Percentiles rank a stretch among this genome's conserved stretches.
These are phyloP conservation scores for Sminthopsis crassicaudata DNA, from an alignment of 2,113 vertebrate species.

Conservation along the genomic window DNA sequence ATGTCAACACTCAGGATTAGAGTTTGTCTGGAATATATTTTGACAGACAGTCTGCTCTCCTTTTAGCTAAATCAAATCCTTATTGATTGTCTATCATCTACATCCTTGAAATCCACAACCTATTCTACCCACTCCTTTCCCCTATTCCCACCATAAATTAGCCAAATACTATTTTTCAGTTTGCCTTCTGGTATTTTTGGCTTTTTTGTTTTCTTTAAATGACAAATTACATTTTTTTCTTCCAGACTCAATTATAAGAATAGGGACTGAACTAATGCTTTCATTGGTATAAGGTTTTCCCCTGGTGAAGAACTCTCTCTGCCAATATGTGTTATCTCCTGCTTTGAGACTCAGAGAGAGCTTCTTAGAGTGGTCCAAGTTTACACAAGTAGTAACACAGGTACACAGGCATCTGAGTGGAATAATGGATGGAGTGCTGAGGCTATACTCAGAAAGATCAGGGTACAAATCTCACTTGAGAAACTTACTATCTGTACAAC, in stretches of 20 bases:
- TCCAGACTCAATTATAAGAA: background rate
- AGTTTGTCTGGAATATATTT: constrained; percentile 75
- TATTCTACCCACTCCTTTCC: background rate
- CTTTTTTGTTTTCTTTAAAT: background rate
- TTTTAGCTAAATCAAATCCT: background rate
- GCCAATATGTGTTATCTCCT: background rate
- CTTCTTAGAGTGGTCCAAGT: background rate
- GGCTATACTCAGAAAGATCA: background rate
- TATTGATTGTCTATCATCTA: constrained; percentile 39
- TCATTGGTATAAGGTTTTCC: background rate
- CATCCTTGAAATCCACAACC: background rate
- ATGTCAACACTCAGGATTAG: constrained; percentile 70
- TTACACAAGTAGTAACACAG: background rate
- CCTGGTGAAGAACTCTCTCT: background rate
- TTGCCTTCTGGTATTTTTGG: background rate
- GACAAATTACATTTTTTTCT: background rate
- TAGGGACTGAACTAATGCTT: background rate
- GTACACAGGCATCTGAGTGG: background rate
- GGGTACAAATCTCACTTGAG: background rate
- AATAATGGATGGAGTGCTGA: background rate
- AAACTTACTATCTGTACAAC: background rate
- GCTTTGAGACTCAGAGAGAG: background rate
- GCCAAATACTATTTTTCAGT: background rate
- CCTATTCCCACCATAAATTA: background rate
- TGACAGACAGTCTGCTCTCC: constrained; percentile 46